Evolutionary conservation across 2,888 invertebrate genomes (phyloP), one percentile per base, ranked within the genome.

Genomic region (Hypselothyrea guttata): DNA sequence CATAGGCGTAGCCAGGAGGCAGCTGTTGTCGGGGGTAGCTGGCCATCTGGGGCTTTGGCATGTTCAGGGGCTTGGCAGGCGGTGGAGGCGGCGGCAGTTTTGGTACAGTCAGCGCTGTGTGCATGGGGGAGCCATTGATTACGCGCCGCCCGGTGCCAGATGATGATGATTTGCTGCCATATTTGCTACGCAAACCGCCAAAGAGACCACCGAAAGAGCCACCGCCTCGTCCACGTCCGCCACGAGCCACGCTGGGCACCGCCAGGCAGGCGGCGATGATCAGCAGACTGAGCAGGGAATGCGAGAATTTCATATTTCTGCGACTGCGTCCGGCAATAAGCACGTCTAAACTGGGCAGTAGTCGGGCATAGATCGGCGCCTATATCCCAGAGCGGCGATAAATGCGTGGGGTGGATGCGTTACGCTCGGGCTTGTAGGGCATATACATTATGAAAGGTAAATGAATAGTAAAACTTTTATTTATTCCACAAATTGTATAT

Each of bases 161-260:
- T 0, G 78, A 75, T 0, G 84, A 72, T 7, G 87, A 86, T 44
- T 88, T 88, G 68, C 88, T 88, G 54, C 70, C 68, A 8, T 87
- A 83, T 46, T 87, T 87, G 7, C 87, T 86, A 2, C 88, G 86
- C 85, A 88, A 88, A 15, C 87, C 79, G 2, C 87, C 85, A 11
- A 88, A 88, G 1, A 87, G 62, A n/a, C 88, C 86, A 0, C 87
- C 88, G 4, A 88, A 79, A 1, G 88, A 87, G 30, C 87, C 88
- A 2, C 88, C 82, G 27, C 88, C 85, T 22, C 87, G 85, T 7
- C 87, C 88, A 48, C 81, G 76, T 0, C 86, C 86, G 12, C 88
- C 88, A 8, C 88, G 88, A 12, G 83, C 83, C n/a, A 65, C 75
- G 28, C 64, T 38, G 31, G 74, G 63, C 49, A 53, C 56, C 28